A percentile compares a stretch with the other conserved stretches of the same genome.
Evolutionary conservation across 2,113 vertebrate species (phyloP).

Genomic region (Oncorhynchus kisutch): DNA sequence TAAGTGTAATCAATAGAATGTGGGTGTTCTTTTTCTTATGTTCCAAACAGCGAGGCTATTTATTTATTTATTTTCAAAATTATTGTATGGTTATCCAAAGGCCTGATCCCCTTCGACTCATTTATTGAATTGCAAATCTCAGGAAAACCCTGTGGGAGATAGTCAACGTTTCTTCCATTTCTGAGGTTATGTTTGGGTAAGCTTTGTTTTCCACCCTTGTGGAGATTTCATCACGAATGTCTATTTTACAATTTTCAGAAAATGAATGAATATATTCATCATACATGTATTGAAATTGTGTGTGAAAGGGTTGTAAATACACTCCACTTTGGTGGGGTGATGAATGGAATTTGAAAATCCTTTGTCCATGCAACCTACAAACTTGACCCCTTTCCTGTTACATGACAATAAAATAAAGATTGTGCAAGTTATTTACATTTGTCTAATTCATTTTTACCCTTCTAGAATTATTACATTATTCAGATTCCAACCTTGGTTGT

Average conservation of each 20-base stretch:
- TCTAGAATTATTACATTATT: too few species aligned
- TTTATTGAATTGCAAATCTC: conserved; percentile 22
- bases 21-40: conserved; percentile 3
- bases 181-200: neutral
- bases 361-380: neutral
- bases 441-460: neutral
- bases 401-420: neutral
- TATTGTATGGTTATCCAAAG: conserved; percentile 36
- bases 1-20: neutral
- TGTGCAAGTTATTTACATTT: neutral
- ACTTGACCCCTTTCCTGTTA: neutral
- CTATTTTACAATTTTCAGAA: neutral
- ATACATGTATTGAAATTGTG: neutral
- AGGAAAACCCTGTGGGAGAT: conserved; percentile 22
- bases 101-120: neutral
- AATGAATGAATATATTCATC: neutral
- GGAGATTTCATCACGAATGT: neutral
- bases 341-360: neutral
- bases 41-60: conserved; percentile 24
- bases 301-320: neutral
- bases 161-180: conserved; percentile 3
- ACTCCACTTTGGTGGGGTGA: neutral
- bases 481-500: too few species aligned
- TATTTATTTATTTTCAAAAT: conserved; percentile 48
- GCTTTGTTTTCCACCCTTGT: neutral